These are phyloP conservation scores for Antidorcas marsupialis DNA, from an alignment of 2,113 vertebrate species.

Conservation along the genomic window DNA sequence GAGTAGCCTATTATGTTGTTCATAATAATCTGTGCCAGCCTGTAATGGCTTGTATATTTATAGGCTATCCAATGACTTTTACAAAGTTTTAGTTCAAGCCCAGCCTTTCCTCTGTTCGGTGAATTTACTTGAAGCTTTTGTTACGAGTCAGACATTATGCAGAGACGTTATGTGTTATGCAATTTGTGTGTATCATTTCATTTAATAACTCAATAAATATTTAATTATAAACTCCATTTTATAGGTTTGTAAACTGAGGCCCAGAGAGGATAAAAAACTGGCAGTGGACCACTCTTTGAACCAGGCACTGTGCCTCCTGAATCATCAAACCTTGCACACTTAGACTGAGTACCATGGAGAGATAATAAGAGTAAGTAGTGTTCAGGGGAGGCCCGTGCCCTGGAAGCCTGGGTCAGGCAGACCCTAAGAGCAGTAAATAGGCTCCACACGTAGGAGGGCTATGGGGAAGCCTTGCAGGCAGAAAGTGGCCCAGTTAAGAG, in stretches of 20 bases:
- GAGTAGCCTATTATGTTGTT: background rate
- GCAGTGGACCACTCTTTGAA: background rate
- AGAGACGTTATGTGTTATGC: background rate
- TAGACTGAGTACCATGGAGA: background rate
- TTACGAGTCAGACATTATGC: background rate
- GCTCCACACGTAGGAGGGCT: fast-evolving
- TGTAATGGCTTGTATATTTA: background rate
- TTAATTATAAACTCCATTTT: background rate
- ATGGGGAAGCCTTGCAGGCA: background rate
- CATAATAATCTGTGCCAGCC: background rate
- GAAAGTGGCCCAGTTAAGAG: fast-evolving
- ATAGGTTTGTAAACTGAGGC: background rate
- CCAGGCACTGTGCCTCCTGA: background rate
- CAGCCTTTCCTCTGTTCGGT: background rate
- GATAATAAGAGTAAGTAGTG: background rate
- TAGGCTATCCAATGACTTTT: background rate
- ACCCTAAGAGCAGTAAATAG: background rate
- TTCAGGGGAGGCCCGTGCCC: background rate
- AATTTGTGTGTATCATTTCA: background rate
- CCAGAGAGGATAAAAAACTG: background rate
- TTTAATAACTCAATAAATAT: background rate
- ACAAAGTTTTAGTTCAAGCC: conserved; percentile 29
- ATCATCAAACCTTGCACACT: background rate
- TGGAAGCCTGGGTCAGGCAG: background rate
- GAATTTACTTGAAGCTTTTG: background rate